Evolutionary conservation across 2,888 invertebrate species (phyloP).

Genomic region (Scrobipalpa costella): DNA sequence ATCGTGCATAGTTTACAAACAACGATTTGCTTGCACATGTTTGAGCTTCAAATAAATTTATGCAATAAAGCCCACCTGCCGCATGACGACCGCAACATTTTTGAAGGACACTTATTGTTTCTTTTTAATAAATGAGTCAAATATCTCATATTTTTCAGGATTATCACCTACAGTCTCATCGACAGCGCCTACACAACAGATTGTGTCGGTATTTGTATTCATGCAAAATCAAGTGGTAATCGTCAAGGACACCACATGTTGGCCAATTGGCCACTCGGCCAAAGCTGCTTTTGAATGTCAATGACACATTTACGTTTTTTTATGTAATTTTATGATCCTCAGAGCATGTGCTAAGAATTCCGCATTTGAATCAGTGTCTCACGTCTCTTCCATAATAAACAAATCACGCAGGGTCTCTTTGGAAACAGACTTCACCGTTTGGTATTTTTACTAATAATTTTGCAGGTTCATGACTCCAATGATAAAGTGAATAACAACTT

Average conservation of each 20-base stretch:
- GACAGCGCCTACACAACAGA: not conserved
- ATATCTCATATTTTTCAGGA: not conserved
- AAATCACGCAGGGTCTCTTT: no score
- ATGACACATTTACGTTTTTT: slow-evolving; percentile 49
- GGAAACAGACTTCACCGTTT: no score
- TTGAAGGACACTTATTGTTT: not conserved
- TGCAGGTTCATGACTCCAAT: slow-evolving; percentile 20
- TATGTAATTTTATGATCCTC: slow-evolving; percentile 44
- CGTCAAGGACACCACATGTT: slow-evolving; percentile 53
- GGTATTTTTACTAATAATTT: not conserved
- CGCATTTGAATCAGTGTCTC: slow-evolving; percentile 2
- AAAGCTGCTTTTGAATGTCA: slow-evolving; percentile 52
- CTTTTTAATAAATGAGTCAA: not conserved
- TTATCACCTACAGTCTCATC: not conserved
- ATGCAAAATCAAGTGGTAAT: slow-evolving; percentile 43
- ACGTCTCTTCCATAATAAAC: not conserved
- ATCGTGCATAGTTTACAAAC: no score
- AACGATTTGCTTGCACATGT: not conserved
- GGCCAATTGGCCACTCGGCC: slow-evolving; percentile 51
- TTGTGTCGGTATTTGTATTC: slow-evolving; percentile 28
- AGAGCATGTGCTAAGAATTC: slow-evolving; percentile 25
- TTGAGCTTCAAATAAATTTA: not conserved
- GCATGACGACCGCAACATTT: no score
- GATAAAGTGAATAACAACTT: slow-evolving; percentile 3
- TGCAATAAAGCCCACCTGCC: not conserved